Conservation (phyloP, 2,797 vertebrate genomes). For the Sebastes hubbsi region DNA sequence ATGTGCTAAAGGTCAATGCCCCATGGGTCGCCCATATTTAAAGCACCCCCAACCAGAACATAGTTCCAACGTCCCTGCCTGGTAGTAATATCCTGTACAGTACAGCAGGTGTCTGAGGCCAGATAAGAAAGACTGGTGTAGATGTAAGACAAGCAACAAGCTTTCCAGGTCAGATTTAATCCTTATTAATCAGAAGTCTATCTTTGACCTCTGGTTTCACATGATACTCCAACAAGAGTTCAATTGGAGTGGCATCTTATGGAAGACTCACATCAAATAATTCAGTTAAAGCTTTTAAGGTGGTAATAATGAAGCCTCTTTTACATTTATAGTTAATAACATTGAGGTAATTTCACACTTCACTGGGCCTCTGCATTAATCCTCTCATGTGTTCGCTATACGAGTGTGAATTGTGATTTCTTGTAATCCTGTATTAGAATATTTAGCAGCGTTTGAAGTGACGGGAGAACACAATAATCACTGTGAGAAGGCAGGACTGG, state of each 20-base stretch:
- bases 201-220: too few species aligned
- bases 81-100: background rate
- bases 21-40: too few species aligned
- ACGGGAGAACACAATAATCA: background rate
- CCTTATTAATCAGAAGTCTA: background rate
- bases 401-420: background rate
- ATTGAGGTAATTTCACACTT: slow-evolving; percentile 49
- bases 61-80: too few species aligned
- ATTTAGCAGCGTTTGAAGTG: slow-evolving; percentile 21
- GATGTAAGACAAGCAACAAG: background rate
- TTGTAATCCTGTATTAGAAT: slow-evolving; percentile 9
- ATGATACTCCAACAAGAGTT: background rate
- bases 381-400: background rate
- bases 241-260: too few species aligned
- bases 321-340: slow-evolving; percentile 13
- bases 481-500: background rate
- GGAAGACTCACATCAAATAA: background rate
- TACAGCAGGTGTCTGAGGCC: background rate
- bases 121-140: background rate
- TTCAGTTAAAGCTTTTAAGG: background rate
- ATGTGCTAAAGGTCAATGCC: too few species aligned
- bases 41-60: too few species aligned
- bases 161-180: background rate
- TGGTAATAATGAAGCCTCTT: background rate
- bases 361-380: slow-evolving; percentile 10